Evolutionary conservation across 2,888 invertebrate genomes (phyloP), one percentile per base, ranked within the genome.

Genomic region (Pyrochroa serraticornis): DNA sequence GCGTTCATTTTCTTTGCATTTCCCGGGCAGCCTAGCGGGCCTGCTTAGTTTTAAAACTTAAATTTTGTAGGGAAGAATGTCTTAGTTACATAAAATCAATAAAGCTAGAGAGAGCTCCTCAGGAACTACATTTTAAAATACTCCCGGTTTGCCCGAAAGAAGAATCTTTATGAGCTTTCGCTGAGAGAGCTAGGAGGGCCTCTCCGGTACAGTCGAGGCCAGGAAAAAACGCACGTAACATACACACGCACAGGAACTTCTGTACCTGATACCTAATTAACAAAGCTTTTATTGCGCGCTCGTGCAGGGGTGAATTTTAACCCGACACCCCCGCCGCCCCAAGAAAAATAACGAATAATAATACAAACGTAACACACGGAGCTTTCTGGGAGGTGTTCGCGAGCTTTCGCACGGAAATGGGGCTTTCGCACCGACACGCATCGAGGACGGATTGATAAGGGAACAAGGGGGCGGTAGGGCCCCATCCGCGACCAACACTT

Each of bases 41-140:
- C 71, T 74, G 77, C 79, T 78, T 78, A 79, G 79, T 79, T 78
- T 79, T 77, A 78, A 79, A 79, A 79, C 78, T 79, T 79, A 77
- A 77, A 78, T 77, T 78, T 79, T 68, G 75, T 76, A 75, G 74
- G 76, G 74, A 76, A 76, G 75, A 77, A 77, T 76, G 75, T 79
- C 79, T 78, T 79, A 78, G 79, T 79, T 79, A 78, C 78, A 75
- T 71, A 78, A 78, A 78, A 79, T 79, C 79, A 76, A 79, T 79
- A 78, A 75, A 78, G 78, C 79, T 78, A 79, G 79, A 74, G 71
- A 75, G 72, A 72, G 68, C 58, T 67, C 71, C 67, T 69, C 72
- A 73, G 71, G 68, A 75, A 78, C 75, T 76, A 77, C 75, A 77
- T 76, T 77, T 77, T 76, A 77, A 78, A 78, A 77, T 74, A 68